These are phyloP conservation scores for Caradrina kadenii DNA, from an alignment of 2,888 invertebrate species.

Conservation along the genomic window DNA sequence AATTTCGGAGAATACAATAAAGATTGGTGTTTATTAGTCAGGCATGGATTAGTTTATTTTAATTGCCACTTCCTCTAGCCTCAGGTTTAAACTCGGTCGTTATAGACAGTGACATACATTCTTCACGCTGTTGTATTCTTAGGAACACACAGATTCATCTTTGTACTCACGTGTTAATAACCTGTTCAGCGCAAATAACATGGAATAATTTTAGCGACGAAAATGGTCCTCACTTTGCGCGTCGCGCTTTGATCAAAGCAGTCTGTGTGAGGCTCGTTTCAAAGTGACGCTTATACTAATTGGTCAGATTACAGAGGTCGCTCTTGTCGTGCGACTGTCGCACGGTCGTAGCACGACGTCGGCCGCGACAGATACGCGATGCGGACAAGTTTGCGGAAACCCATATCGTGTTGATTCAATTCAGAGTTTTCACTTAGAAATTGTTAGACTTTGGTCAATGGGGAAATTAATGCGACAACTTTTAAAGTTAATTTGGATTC, in stretches of 20 bases:
- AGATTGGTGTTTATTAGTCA: constrained; percentile 74
- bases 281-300: constrained; percentile 84
- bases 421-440: constrained; percentile 1
- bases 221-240: constrained; percentile 83
- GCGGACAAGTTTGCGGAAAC: constrained; percentile 44
- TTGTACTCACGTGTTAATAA: constrained; percentile 79
- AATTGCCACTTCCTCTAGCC: constrained; percentile 78
- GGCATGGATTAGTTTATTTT: constrained; percentile 73
- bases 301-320: constrained; percentile 81
- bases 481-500: not conserved
- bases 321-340: constrained; percentile 68
- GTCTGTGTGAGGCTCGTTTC: constrained; percentile 72
- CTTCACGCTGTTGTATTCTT: constrained; percentile 76
- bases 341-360: constrained; percentile 61
- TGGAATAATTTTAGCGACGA: constrained; percentile 79
- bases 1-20: constrained; percentile 61
- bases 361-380: constrained; percentile 63
- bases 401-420: constrained; percentile 36
- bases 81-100: constrained; percentile 74
- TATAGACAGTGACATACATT: constrained; percentile 79
- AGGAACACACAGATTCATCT: constrained; percentile 71
- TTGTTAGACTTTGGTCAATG: constrained; percentile 7
- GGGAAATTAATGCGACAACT: not conserved
- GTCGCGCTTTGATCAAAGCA: constrained; percentile 82
- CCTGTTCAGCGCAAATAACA: constrained; percentile 75